Evolutionary conservation across 2,797 vertebrate species (phyloP).

Genomic region (Clarias laeviceps): DNA sequence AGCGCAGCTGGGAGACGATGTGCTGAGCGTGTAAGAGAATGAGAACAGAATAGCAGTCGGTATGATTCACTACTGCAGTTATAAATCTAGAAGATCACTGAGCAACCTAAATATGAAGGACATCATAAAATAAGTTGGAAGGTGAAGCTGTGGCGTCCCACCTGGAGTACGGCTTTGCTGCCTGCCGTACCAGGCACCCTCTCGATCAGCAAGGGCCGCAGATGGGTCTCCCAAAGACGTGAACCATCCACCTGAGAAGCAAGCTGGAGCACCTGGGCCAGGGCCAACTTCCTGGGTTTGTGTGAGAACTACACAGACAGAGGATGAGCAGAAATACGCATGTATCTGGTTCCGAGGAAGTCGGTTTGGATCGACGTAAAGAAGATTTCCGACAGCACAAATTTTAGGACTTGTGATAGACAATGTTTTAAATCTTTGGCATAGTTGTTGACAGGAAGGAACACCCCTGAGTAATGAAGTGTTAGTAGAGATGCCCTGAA

Average conservation of each 20-base stretch:
- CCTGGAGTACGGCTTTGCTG: slow-evolving; percentile 80
- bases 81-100: background rate
- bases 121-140: background rate
- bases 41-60: slow-evolving; percentile 15
- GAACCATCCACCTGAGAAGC: slow-evolving; percentile 74
- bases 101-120: background rate
- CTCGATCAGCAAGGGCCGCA: slow-evolving; percentile 82
- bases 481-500: background rate
- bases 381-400: background rate
- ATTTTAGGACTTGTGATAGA: background rate
- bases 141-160: slow-evolving; percentile 58
- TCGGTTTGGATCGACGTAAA: background rate
- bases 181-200: slow-evolving; percentile 82
- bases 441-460: background rate
- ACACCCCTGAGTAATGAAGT: background rate
- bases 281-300: slow-evolving; percentile 74
- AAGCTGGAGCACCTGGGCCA: slow-evolving; percentile 74
- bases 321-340: background rate
- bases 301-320: slow-evolving; percentile 69
- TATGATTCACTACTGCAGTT: background rate
- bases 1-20: slow-evolving; percentile 73
- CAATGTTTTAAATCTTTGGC: background rate
- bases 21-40: slow-evolving; percentile 71
- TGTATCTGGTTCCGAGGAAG: background rate
- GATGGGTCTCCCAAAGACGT: slow-evolving; percentile 80